phyloP scores from a whole-genome alignment of 2,888 invertebrate species.

The Drosophila affinis region DNA sequence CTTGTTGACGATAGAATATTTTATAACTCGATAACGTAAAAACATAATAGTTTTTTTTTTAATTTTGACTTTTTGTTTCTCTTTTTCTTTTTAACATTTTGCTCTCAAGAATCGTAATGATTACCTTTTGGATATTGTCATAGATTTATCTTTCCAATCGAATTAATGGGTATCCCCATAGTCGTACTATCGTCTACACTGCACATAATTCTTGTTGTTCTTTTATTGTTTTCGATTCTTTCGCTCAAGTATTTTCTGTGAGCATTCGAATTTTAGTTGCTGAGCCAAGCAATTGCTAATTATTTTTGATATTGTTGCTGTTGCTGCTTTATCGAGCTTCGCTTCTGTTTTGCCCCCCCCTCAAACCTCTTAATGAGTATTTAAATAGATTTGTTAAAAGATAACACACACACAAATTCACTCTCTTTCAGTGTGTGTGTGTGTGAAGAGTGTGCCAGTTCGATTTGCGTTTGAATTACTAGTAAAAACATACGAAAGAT shows the following conservation, averaged over 20 bases:
- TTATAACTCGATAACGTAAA: too few species aligned
- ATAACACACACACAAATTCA: slow-evolving; percentile 41
- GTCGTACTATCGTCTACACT: neutral
- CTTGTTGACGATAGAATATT: too few species aligned
- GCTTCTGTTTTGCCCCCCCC: slow-evolving; percentile 54
- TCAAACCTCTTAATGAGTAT: slow-evolving; percentile 45
- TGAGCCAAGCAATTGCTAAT: slow-evolving; percentile 32
- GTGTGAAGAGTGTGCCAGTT: neutral
- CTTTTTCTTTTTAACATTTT: too few species aligned
- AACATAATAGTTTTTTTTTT: too few species aligned
- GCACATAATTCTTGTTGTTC: slow-evolving; percentile 28
- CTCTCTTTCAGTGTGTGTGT: neutral
- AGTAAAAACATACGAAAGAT: neutral
- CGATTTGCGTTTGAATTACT: neutral
- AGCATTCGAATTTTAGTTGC: slow-evolving; percentile 50
- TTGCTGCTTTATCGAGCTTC: slow-evolving; percentile 59
- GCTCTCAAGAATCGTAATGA: too few species aligned
- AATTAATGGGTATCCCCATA: neutral
- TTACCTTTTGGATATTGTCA: too few species aligned
- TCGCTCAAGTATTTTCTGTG: slow-evolving; percentile 37
- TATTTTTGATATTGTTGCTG: slow-evolving; percentile 34
- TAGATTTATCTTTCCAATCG: neutral
- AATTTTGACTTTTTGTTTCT: too few species aligned
- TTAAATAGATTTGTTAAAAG: slow-evolving; percentile 59
- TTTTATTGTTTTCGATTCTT: slow-evolving; percentile 50